Conservation (phyloP, 92 coral and sea anemone species). For the Heteractis magnifica region DNA sequence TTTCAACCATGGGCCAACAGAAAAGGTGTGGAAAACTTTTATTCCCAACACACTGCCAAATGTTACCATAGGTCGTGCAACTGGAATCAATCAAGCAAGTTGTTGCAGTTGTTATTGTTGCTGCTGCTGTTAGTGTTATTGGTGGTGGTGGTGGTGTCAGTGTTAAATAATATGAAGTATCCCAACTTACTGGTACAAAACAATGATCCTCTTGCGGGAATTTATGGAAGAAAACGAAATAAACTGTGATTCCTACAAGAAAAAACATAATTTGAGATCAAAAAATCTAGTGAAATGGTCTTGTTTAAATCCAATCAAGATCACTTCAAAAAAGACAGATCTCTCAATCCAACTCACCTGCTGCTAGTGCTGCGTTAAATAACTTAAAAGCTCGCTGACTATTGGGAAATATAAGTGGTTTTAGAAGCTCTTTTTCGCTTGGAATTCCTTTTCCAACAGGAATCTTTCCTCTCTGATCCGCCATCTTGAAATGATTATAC, state of each 20-base stretch:
- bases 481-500: conserved; percentile 18
- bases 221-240: conserved; percentile 75
- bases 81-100: too few species aligned
- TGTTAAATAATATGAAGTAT: too few species aligned
- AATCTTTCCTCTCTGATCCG: conserved; percentile 30
- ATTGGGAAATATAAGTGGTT: conserved; percentile 80
- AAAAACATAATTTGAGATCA: neutral
- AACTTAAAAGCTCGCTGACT: conserved; percentile 74
- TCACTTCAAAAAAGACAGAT: neutral
- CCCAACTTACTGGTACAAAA: conserved; percentile 73
- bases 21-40: too few species aligned
- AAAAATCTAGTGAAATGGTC: conserved; percentile 1
- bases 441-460: conserved; percentile 62
- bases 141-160: too few species aligned
- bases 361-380: conserved; percentile 58
- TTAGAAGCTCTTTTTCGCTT: conserved; percentile 64
- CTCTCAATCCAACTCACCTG: conserved; percentile 41
- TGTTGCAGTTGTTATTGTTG: too few species aligned
- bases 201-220: conserved; percentile 67
- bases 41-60: too few species aligned
- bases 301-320: neutral
- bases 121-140: too few species aligned
- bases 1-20: too few species aligned
- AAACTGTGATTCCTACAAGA: conserved; percentile 59
- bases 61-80: too few species aligned